A percentile compares a stretch with the other conserved stretches of the same genome.
phyloP scores from a whole-genome alignment of 2,797 vertebrate genomes.

The Sebastes taczanowskii region DNA sequence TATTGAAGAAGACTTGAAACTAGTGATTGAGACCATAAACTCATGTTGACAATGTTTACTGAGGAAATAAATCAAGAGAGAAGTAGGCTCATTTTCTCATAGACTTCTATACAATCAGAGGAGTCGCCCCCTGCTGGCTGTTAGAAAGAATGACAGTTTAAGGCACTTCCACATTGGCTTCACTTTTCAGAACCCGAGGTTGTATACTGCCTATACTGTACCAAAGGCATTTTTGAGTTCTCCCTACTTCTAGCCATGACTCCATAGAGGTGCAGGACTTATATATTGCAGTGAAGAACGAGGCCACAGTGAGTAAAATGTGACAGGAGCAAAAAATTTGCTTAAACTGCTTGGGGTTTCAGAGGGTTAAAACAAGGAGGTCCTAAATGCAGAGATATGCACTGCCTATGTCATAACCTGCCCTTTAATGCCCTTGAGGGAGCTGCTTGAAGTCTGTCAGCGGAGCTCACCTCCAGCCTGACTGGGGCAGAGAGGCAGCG shows the following conservation, averaged over 20 bases:
- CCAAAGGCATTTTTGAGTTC: not conserved
- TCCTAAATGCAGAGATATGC: conserved; percentile 39
- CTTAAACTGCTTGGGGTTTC: not conserved
- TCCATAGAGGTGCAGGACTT: not conserved
- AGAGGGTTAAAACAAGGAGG: conserved; percentile 9
- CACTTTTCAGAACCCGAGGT: too few relatives aligned
- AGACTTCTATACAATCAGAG: too few relatives aligned
- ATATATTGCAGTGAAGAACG: not conserved
- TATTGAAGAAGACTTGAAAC: too few relatives aligned
- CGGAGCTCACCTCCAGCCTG: conserved; percentile 61
- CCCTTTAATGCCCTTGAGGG: conserved; percentile 66
- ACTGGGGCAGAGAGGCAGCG: conserved; percentile 51
- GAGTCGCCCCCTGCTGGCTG: too few relatives aligned
- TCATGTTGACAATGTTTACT: too few relatives aligned
- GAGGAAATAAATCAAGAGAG: too few relatives aligned
- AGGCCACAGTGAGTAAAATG: not conserved
- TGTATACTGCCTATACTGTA: not conserved
- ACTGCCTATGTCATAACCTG: conserved; percentile 47
- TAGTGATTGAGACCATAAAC: too few relatives aligned
- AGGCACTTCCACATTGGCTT: too few relatives aligned
- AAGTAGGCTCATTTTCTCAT: too few relatives aligned
- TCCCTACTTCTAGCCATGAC: not conserved
- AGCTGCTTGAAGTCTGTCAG: conserved; percentile 73
- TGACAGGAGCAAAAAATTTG: not conserved
- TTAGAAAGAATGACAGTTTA: too few relatives aligned